Evolutionary conservation across 1,140 invertebrate genomes (phyloP).

Genomic region (Phthorimaea operculella): DNA sequence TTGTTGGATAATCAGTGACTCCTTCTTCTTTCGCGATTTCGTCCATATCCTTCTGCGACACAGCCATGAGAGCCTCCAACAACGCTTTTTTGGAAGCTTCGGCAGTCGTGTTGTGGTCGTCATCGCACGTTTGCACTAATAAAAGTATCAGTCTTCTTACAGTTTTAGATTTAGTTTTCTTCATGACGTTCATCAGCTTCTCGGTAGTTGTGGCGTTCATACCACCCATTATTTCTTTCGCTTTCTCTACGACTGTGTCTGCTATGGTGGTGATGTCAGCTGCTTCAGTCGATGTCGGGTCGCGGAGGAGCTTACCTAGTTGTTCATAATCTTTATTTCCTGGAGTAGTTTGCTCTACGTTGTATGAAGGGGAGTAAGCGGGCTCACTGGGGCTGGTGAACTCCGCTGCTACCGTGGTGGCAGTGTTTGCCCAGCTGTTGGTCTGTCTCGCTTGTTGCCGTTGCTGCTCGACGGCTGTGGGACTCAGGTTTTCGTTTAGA

Average conservation of each 20-base stretch:
- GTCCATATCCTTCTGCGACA: conserved; percentile 68
- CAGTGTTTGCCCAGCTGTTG: conserved; percentile 24
- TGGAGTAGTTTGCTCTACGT: conserved; percentile 31
- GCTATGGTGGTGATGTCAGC: conserved; percentile 49
- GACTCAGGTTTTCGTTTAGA: conserved; percentile 74
- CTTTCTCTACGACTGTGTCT: conserved; percentile 73
- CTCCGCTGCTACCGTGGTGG: conserved; percentile 22
- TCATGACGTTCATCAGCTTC: conserved; percentile 82
- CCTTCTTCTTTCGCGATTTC: conserved; percentile 56
- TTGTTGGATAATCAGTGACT: conserved; percentile 32
- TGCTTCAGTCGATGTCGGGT: conserved; percentile 41
- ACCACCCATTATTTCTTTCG: conserved; percentile 78
- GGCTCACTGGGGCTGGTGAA: conserved; percentile 21
- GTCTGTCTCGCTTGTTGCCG: conserved; percentile 22
- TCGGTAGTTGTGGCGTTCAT: conserved; percentile 79
- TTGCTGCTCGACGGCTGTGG: conserved; percentile 23
- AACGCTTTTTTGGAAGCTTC: conserved; percentile 73
- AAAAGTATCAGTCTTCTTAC: conserved; percentile 79
- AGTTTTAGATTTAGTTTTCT: conserved; percentile 80
- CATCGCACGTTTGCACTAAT: conserved; percentile 80
- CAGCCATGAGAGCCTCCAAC: conserved; percentile 73
- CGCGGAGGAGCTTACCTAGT: conserved; percentile 40
- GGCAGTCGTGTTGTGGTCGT: conserved; percentile 74
- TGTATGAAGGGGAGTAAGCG: conserved; percentile 32
- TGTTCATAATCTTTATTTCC: conserved; percentile 27